Conservation (phyloP, 2,113 vertebrate species). For the Hypocryptadius cinnamomeus region DNA sequence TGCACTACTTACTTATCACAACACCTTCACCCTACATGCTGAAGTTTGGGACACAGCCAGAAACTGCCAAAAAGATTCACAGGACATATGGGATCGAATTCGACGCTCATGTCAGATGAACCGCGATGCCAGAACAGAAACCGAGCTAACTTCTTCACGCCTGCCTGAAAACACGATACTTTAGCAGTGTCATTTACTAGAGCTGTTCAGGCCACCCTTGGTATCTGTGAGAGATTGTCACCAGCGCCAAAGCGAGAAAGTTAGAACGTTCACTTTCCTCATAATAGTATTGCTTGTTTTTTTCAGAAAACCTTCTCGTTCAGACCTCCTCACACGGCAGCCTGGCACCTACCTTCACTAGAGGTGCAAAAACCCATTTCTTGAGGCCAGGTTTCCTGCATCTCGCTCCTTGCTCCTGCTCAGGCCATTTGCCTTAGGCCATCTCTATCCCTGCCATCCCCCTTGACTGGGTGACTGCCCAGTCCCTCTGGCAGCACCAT, state of each 20-base stretch:
- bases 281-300: not conserved
- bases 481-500: fast-evolving
- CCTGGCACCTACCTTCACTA: not conserved
- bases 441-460: not conserved
- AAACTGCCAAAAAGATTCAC: conserved; percentile 58
- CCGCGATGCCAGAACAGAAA: conserved; percentile 41
- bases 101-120: conserved; percentile 37
- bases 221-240: not conserved
- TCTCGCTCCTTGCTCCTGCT: not conserved
- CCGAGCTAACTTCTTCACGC: conserved; percentile 32
- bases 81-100: conserved; percentile 50
- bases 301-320: not conserved
- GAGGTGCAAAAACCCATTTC: fast-evolving
- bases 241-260: not conserved
- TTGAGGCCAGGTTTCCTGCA: fast-evolving
- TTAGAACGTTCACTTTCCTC: not conserved
- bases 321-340: not conserved
- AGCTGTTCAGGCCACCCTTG: conserved; percentile 39
- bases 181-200: conserved; percentile 36
- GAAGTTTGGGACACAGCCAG: conserved; percentile 48
- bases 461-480: not conserved
- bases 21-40: conserved; percentile 51
- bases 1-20: conserved; percentile 1
- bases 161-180: conserved; percentile 18
- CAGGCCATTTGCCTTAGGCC: not conserved